These are phyloP conservation scores for Hirudinaria manillensis DNA, from an alignment of 2,888 invertebrate genomes.

Conservation along the genomic window DNA sequence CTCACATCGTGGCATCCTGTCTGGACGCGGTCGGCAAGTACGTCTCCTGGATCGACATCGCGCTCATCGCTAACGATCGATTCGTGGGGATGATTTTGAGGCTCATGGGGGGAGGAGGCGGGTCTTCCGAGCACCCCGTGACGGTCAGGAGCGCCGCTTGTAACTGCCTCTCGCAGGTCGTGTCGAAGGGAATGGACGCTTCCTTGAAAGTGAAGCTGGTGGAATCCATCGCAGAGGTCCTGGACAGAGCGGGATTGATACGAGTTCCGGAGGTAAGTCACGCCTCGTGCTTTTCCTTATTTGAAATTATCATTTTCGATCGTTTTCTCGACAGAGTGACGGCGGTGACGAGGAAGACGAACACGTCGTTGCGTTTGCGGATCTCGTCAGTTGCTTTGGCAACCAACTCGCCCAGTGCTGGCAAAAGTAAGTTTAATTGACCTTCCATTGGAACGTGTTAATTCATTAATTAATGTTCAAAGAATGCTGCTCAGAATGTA, in stretches of 20 bases:
- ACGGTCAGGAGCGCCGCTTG: constrained; percentile 55
- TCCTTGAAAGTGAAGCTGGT: constrained; percentile 58
- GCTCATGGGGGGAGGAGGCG: constrained; percentile 19
- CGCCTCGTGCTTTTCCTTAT: neutral
- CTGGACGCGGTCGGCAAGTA: constrained; percentile 59
- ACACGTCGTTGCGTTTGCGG: constrained; percentile 57
- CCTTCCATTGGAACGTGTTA: no score
- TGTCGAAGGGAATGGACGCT: constrained; percentile 62
- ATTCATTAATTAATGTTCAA: no score
- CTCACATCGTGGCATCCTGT: constrained; percentile 51
- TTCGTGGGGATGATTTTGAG: constrained; percentile 51
- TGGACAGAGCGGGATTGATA: constrained; percentile 51
- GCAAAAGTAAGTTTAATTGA: constrained; percentile 52
- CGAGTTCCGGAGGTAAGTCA: constrained; percentile 16
- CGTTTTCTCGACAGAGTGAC: neutral
- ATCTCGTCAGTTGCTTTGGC: constrained; percentile 58
- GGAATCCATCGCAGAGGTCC: constrained; percentile 55
- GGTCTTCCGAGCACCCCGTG: neutral
- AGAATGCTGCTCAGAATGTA: no score
- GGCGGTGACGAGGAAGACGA: constrained; percentile 53
- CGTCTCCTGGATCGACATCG: constrained; percentile 61
- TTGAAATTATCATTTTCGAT: constrained; percentile 7
- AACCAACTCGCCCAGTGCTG: constrained; percentile 55
- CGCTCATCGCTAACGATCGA: constrained; percentile 59
- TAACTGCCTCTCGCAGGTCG: constrained; percentile 58